Conservation (phyloP, 2,888 invertebrate genomes). For the Pterostichus madidus region DNA sequence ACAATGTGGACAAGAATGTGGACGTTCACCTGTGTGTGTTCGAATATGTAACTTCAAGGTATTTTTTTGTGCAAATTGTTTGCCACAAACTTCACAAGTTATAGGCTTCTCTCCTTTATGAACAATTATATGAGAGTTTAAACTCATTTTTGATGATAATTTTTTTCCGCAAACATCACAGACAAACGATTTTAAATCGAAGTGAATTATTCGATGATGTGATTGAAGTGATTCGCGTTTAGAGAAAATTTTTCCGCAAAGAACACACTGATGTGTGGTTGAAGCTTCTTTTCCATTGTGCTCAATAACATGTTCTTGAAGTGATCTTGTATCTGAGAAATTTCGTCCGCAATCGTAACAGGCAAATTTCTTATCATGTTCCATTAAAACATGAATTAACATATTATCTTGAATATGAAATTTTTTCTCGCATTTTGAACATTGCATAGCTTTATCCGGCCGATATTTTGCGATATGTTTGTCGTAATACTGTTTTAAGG, state of each 20-base stretch:
- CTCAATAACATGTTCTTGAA: conserved; percentile 46
- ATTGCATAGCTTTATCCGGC: conserved; percentile 12
- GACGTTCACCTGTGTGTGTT: conserved; percentile 79
- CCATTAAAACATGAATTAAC: conserved; percentile 37
- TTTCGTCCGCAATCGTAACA: conserved; percentile 18
- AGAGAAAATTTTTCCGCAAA: conserved; percentile 41
- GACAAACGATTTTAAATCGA: conserved; percentile 47
- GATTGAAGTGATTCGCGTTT: conserved; percentile 29
- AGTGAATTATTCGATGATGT: conserved; percentile 33
- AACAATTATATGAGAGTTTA: conserved; percentile 78
- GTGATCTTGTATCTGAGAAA: conserved; percentile 14
- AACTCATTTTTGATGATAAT: conserved; percentile 74
- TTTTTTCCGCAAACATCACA: conserved; percentile 71
- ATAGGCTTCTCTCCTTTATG: conserved; percentile 79
- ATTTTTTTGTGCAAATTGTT: conserved; percentile 80
- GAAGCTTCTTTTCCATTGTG: conserved; percentile 26
- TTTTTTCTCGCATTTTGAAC: conserved; percentile 41
- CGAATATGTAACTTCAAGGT: conserved; percentile 78
- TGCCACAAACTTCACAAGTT: conserved; percentile 79
- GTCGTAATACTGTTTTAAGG: conserved; percentile 1
- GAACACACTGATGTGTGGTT: conserved; percentile 20
- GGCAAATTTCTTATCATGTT: conserved; percentile 42
- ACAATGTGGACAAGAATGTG: conserved; percentile 76
- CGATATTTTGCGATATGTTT: conserved; percentile 33
- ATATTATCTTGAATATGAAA: conserved; percentile 40